phyloP scores from a whole-genome alignment of 2,113 vertebrate genomes.

The Chascanopsetta lugubris region DNA sequence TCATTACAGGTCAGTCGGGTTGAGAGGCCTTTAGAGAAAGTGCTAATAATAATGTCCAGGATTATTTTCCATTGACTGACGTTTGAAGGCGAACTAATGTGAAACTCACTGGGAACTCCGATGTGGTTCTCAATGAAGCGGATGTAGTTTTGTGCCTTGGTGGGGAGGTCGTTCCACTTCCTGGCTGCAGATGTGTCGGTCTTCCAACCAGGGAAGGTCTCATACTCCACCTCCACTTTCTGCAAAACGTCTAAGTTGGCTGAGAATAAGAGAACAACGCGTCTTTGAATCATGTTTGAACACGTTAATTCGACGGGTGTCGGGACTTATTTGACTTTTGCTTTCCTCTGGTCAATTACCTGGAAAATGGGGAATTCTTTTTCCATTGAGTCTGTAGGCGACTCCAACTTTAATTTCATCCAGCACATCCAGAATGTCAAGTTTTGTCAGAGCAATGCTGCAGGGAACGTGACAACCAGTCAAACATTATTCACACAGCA shows the following conservation, averaged over 20 bases:
- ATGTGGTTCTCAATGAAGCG: slow-evolving; percentile 96
- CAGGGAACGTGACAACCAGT: slow-evolving; percentile 24
- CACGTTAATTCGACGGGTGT: too few species aligned
- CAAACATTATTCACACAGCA: too few species aligned
- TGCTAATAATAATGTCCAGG: background rate
- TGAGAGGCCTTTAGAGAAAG: background rate
- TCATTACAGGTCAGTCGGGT: background rate
- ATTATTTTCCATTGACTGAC: background rate
- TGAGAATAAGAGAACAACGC: slow-evolving; percentile 55
- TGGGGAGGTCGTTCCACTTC: slow-evolving; percentile 94
- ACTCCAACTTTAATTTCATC: slow-evolving; percentile 95
- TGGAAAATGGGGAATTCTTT: slow-evolving; percentile 96
- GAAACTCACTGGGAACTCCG: slow-evolving; percentile 88
- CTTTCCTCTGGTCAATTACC: slow-evolving; percentile 74
- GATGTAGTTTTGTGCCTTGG: slow-evolving; percentile 95
- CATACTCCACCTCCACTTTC: slow-evolving; percentile 96
- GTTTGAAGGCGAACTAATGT: slow-evolving; percentile 9
- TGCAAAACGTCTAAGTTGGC: slow-evolving; percentile 96
- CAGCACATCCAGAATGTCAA: slow-evolving; percentile 95
- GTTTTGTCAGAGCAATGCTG: slow-evolving; percentile 96
- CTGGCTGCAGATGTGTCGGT: slow-evolving; percentile 89
- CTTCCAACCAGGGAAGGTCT: slow-evolving; percentile 98
- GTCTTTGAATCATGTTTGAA: too few species aligned
- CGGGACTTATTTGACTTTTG: background rate
- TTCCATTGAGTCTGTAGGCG: slow-evolving; percentile 93